Percentiles rank a stretch among this genome's conserved stretches.
Evolutionary conservation across 2,797 vertebrate species (phyloP).

Genomic region (Valencia hispanica): DNA sequence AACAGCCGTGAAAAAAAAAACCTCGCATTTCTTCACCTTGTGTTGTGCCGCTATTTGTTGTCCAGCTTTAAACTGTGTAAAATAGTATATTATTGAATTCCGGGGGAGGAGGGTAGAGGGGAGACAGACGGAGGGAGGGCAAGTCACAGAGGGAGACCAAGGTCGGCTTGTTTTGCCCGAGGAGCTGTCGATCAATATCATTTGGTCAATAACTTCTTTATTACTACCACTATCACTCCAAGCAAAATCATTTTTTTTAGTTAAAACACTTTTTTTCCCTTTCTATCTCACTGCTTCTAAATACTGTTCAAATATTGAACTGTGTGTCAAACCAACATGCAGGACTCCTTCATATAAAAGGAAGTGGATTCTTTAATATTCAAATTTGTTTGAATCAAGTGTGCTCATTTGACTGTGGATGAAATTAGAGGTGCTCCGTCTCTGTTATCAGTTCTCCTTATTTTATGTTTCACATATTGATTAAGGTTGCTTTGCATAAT

Average conservation of each 20-base stretch:
- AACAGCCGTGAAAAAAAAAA: conserved; percentile 81
- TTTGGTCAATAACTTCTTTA: conserved; percentile 99
- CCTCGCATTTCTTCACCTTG: conserved; percentile 91
- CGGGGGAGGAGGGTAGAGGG: conserved; percentile 90
- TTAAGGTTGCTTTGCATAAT: conserved; percentile 66
- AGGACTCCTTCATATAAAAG: conserved; percentile 66
- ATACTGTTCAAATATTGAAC: conserved; percentile 76
- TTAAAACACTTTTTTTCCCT: conserved; percentile 95
- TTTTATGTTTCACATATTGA: conserved; percentile 69
- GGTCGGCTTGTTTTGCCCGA: conserved; percentile 97
- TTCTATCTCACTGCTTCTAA: conserved; percentile 57
- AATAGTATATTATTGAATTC: conserved; percentile 99
- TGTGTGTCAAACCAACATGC: conserved; percentile 65
- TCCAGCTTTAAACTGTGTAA: conserved; percentile 94
- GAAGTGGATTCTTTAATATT: conserved; percentile 60
- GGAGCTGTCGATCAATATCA: conserved; percentile 98
- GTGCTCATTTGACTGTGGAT: conserved; percentile 46
- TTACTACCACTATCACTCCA: conserved; percentile 94
- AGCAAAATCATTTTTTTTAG: conserved; percentile 99
- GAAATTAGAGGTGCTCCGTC: conserved; percentile 41
- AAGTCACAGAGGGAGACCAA: conserved; percentile 94
- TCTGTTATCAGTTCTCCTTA: conserved; percentile 62
- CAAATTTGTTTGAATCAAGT: conserved; percentile 61
- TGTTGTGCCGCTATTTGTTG: conserved; percentile 88
- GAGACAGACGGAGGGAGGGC: conserved; percentile 84